Base-by-base conservation (phyloP, 2,888 invertebrate genomes). In the Fragum sueziense region DNA sequence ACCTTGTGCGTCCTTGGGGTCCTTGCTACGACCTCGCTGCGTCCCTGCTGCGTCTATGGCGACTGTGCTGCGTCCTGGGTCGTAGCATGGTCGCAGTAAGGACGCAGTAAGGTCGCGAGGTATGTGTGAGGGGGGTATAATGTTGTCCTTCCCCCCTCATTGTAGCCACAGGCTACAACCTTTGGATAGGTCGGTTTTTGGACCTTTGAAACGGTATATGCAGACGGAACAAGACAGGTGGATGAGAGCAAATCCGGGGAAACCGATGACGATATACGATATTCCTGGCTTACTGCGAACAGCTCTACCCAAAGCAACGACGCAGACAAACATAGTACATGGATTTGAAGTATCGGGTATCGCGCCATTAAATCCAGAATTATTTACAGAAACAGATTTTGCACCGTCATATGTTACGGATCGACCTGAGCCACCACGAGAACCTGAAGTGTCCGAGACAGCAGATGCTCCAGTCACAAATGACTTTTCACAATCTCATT, bases 111-210 rank as follows among this genome's bases (percentile, higher is more conserved):
- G n/a, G n/a, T n/a, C n/a, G n/a, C n/a, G n/a, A n/a, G n/a, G n/a
- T n/a, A n/a, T n/a, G n/a, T n/a, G n/a, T n/a, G n/a, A n/a, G n/a
- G n/a, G n/a, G n/a, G n/a, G n/a, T n/a, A n/a, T n/a, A 9, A 77
- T 93, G 62, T 85, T 93, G 33, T 91, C 92, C 11, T 88, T 93
- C 51, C 93, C 91, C 29, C 74, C 74, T 6, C 74, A 74, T n/a
- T 68, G 57, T 27, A 47, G 47, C 20, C 92, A 91, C 73, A 92
- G 92, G 79, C 74, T 94, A 62, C 93, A 94, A 87, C 93, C 93
- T 11, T 86, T 94, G 17, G 92, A 93, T 84, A 89, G 92, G 9
- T 89, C 91, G 31, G 87, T 93, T 4, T 91, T 89, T 84, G 91
- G 91, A 9, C 93, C 92, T 31, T 91, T 93, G 65, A 93, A 93